phyloP scores from a whole-genome alignment of 2,113 vertebrate species.

The Corynorhinus townsendii region DNA sequence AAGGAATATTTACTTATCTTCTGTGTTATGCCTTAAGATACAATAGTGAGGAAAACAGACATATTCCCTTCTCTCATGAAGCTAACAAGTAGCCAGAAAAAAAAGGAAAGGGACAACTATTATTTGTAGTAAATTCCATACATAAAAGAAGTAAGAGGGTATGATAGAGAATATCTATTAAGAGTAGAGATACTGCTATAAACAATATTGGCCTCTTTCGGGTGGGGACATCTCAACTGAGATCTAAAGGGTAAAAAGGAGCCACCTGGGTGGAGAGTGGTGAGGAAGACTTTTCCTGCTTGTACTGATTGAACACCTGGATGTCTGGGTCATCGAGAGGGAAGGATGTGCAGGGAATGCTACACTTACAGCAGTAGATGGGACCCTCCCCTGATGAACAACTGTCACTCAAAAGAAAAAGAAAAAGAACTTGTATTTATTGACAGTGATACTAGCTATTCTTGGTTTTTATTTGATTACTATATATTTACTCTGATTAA shows the following conservation, averaged over 20 bases:
- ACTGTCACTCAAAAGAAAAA: not conserved
- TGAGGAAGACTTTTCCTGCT: not conserved
- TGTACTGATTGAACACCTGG: not conserved
- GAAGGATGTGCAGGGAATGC: not conserved
- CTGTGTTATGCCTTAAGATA: not conserved
- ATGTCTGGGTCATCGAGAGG: not conserved
- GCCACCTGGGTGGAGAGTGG: not conserved
- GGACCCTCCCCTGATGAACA: not conserved
- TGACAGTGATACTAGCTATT: not conserved
- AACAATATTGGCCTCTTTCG: not conserved
- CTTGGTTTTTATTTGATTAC: not conserved
- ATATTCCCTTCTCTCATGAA: not conserved
- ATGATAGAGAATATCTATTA: not conserved
- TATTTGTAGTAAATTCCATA: not conserved
- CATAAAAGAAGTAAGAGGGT: not conserved
- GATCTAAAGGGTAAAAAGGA: not conserved
- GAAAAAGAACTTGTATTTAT: not conserved
- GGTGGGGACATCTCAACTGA: not conserved
- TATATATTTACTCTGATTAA: not conserved
- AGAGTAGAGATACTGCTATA: not conserved
- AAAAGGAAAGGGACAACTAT: not conserved
- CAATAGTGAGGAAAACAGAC: not conserved
- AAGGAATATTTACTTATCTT: not conserved
- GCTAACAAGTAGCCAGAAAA: not conserved
- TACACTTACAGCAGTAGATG: not conserved